These are phyloP conservation scores for Parus major DNA, from an alignment of 2,113 vertebrate genomes.

Conservation along the genomic window DNA sequence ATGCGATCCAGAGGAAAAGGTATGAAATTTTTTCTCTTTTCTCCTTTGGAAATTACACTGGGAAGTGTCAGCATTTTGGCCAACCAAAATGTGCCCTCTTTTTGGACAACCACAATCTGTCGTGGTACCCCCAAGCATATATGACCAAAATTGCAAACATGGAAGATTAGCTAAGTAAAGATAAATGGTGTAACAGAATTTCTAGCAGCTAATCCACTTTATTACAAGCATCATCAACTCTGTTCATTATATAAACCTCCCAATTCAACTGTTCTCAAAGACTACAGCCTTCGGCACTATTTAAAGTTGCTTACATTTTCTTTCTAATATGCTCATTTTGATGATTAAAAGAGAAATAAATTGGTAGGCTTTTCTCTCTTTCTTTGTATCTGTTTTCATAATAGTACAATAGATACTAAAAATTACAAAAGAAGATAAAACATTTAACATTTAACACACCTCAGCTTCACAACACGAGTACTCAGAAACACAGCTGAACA, in stretches of 20 bases:
- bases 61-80: neutral
- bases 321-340: slow-evolving; percentile 30
- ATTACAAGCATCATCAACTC: slow-evolving; percentile 2
- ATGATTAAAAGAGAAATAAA: slow-evolving; percentile 34
- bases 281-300: neutral
- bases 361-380: neutral
- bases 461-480: neutral
- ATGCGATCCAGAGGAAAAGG: neutral
- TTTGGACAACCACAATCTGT: neutral
- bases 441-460: slow-evolving; percentile 34
- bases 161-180: neutral
- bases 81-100: neutral
- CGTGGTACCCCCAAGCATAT: neutral
- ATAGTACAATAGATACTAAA: neutral
- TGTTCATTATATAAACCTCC: slow-evolving; percentile 28
- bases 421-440: slow-evolving; percentile 40
- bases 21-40: neutral
- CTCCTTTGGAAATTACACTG: neutral
- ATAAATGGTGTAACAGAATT: neutral
- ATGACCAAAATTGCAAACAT: neutral
- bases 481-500: slow-evolving; percentile 11
- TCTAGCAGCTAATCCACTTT: slow-evolving; percentile 17
- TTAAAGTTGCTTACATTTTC: slow-evolving; percentile 32
- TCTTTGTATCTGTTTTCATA: neutral
- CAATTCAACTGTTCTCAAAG: neutral